Conservation (phyloP, 2,797 vertebrate genomes). For the Arnoldichthys spilopterus region DNA sequence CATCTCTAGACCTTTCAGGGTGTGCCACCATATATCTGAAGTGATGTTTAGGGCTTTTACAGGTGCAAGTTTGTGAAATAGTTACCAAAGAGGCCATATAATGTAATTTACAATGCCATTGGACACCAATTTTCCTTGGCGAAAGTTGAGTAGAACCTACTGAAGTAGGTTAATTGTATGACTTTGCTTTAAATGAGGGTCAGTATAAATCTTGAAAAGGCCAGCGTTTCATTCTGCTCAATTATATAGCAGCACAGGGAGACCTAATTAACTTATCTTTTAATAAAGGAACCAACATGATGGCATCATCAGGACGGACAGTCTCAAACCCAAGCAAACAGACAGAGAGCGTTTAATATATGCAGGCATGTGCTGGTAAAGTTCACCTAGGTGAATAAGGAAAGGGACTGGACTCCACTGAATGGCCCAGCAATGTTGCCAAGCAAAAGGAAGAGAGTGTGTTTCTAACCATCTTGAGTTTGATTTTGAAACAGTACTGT, state of each 20-base stretch:
- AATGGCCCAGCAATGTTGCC: too few species aligned
- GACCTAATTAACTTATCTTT: conserved; percentile 18
- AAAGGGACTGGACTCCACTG: too few species aligned
- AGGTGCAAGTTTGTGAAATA: conserved; percentile 3
- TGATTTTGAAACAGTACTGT: conserved; percentile 43
- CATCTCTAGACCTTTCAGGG: not conserved
- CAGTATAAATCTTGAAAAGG: conserved; percentile 11
- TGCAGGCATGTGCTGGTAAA: too few species aligned
- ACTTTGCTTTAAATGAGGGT: conserved; percentile 11
- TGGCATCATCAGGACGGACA: too few species aligned
- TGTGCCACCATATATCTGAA: not conserved
- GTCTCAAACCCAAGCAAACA: too few species aligned
- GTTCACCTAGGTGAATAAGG: too few species aligned
- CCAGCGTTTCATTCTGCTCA: not conserved
- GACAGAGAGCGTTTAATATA: too few species aligned
- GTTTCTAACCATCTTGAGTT: conserved; percentile 8
- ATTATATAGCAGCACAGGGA: conserved; percentile 7
- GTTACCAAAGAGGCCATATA: conserved; percentile 52
- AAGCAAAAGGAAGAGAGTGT: too few species aligned
- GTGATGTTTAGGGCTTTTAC: not conserved
- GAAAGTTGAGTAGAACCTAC: not conserved
- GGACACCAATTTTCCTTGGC: not conserved
- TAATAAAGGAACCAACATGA: too few species aligned
- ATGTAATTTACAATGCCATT: conserved; percentile 21
- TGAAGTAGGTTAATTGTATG: not conserved